Conservation (phyloP, 1,140 invertebrate genomes). For the Oppia nitens region DNA sequence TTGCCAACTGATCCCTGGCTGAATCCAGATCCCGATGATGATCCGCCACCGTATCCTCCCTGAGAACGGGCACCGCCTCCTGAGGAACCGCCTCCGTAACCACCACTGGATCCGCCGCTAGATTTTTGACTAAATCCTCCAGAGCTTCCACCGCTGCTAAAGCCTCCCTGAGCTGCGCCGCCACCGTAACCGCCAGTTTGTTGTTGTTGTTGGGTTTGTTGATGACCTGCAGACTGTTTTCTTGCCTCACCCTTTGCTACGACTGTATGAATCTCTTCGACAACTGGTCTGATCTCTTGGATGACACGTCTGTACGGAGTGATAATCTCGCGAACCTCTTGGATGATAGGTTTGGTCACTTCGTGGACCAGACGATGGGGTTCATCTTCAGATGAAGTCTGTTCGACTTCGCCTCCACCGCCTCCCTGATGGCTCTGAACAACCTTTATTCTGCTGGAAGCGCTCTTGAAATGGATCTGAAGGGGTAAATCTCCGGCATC, state of each 20-base stretch:
- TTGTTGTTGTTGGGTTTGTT: neutral
- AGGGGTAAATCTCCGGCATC: slow-evolving; percentile 8
- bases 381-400: slow-evolving; percentile 9
- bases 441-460: slow-evolving; percentile 3
- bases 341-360: slow-evolving; percentile 10
- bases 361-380: slow-evolving; percentile 8
- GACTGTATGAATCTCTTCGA: slow-evolving; percentile 7
- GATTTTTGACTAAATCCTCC: neutral
- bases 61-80: neutral
- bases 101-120: neutral
- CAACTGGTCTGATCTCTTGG: slow-evolving; percentile 12
- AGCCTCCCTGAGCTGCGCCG: neutral
- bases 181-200: neutral
- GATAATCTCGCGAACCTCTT: slow-evolving; percentile 12
- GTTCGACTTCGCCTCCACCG: slow-evolving; percentile 12
- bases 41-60: neutral
- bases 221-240: slow-evolving; percentile 5
- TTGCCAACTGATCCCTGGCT: neutral
- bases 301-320: slow-evolving; percentile 14
- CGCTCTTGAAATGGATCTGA: slow-evolving; percentile 10
- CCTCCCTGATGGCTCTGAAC: slow-evolving; percentile 1
- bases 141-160: neutral
- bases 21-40: too few species aligned
- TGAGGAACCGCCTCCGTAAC: neutral
- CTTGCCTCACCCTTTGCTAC: neutral